A percentile compares a stretch with the other conserved stretches of the same genome.
These are phyloP conservation scores for Apodemus agrarius DNA, from an alignment of 2,797 vertebrate genomes.

Conservation along the genomic window DNA sequence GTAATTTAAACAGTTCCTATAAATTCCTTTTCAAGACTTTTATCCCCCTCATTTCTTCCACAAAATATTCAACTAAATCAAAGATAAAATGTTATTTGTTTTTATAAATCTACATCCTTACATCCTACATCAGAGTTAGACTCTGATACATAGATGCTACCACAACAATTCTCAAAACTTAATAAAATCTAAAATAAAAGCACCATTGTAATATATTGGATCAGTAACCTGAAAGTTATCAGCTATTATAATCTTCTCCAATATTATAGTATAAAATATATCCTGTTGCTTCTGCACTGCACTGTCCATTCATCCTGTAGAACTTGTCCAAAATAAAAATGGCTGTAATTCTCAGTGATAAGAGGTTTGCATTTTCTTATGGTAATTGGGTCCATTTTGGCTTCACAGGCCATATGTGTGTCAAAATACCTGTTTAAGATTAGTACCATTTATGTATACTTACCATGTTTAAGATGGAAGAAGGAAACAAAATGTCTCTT, in stretches of 20 bases:
- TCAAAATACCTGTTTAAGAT: neutral
- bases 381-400: accelerated
- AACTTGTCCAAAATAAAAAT: neutral
- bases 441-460: neutral
- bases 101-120: neutral
- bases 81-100: neutral
- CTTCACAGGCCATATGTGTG: neutral
- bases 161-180: neutral
- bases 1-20: neutral
- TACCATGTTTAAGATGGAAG: neutral
- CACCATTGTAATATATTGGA: neutral
- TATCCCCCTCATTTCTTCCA: neutral
- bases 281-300: neutral
- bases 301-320: too few relatives aligned
- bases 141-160: neutral
- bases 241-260: neutral
- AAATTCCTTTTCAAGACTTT: neutral
- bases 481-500: neutral
- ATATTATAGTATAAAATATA: neutral
- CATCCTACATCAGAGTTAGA: too few relatives aligned
- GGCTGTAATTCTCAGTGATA: neutral
- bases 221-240: neutral
- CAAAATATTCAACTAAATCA: neutral
- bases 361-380: neutral
- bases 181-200: neutral